A percentile compares a stretch with the other conserved stretches of the same genome.
These are phyloP conservation scores for Chaetops frenatus DNA, from an alignment of 2,113 vertebrate species.

Conservation along the genomic window DNA sequence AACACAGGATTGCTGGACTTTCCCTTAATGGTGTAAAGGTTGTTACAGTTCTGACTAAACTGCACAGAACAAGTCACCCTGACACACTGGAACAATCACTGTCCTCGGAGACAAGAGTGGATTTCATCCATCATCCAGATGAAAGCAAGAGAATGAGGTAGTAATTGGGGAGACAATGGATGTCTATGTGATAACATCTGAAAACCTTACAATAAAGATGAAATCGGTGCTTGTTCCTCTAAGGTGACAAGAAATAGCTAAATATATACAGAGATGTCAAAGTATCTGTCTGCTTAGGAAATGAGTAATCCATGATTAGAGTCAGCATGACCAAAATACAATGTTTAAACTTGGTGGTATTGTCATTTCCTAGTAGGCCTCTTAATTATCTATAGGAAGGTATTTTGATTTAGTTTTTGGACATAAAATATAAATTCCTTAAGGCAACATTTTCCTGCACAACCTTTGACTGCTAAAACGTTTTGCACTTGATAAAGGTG, in stretches of 20 bases:
- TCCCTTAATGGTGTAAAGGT: not conserved
- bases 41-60: not conserved
- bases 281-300: not conserved
- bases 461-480: not conserved
- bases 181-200: not conserved
- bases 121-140: not conserved
- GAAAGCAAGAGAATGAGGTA: not conserved
- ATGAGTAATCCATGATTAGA: not conserved
- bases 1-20: not conserved
- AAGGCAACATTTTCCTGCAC: not conserved
- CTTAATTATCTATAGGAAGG: not conserved
- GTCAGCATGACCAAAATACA: not conserved
- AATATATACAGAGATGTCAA: not conserved
- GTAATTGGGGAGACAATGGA: not conserved
- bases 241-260: not conserved
- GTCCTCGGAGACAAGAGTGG: not conserved
- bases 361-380: not conserved
- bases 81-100: not conserved
- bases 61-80: not conserved
- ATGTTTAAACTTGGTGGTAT: not conserved
- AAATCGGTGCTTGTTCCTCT: not conserved
- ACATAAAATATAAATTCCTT: not conserved
- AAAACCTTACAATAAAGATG: not conserved
- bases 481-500: not conserved
- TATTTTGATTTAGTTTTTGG: not conserved